Evolutionary conservation across 2,113 vertebrate genomes (phyloP), one percentile per base, ranked within the genome.

Genomic region (Nannobrachium achirus): DNA sequence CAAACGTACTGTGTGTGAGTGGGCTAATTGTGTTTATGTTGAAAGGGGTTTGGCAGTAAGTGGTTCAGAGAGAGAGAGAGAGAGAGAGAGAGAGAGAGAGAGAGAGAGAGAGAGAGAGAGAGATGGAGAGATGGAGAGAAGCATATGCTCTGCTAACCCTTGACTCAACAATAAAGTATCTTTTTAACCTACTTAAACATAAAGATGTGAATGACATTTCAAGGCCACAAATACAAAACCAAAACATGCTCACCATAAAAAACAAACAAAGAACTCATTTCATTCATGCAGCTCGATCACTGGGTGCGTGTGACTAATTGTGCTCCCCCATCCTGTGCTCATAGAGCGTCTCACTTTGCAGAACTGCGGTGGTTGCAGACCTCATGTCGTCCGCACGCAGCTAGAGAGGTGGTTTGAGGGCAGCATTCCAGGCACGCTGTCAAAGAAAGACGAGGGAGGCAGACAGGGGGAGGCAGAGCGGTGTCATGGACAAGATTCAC

Each of bases 371-470:
- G 7, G 38, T 11, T 50, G 9, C 16, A 15, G 7, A 15, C 16
- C 25, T 39, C 5, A 13, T 16, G 45, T 16, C 11, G 7, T 58
- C 33, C 56, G 41, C 56, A 75, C 56, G 57, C 33, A 45, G 44
- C 16, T 13, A 58, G 20, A 40, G 52, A 62, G 48, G 66, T 71
- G 53, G 53, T 60, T 15, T 49, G 18, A 52, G 38, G 48, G 45
- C 46, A 33, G 52, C 16, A 50, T 65, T 69, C 73, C 56, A 84
- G 45, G 19, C 56, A 66, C 45, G 6, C 15, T 50, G 55, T 57
- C 58, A 63, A 72, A 44, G 49, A 60, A 10, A 68, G 70, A 59
- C 19, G 41, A 45, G 59, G 50, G 66, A 73, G 61, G 50, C 59
- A 11, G 8, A 39, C 66, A 11, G 13, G 75, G 68, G 66, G 63